Evolutionary conservation across 2,113 vertebrate species (phyloP).

Genomic region (human): DNA sequence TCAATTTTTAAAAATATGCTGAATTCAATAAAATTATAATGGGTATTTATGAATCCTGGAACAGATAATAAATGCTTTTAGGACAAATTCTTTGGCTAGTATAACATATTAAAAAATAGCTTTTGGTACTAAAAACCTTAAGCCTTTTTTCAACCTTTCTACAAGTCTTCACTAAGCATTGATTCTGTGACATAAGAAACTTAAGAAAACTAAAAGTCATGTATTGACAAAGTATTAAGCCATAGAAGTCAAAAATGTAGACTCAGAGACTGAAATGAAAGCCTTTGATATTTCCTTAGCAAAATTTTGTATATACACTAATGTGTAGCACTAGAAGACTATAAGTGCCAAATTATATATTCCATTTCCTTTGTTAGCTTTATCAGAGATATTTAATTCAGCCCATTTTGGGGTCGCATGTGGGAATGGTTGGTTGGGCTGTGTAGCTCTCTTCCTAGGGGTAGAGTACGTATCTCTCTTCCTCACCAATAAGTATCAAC

Average conservation of each 20-base stretch:
- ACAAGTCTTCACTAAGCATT: neutral
- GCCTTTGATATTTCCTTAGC: neutral
- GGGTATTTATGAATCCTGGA: slow-evolving; percentile 15
- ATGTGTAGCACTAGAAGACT: neutral
- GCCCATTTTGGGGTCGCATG: neutral
- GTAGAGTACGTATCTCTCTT: neutral
- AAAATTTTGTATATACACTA: neutral
- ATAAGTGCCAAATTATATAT: neutral
- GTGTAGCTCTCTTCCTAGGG: neutral
- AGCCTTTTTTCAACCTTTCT: neutral
- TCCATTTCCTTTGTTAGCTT: neutral
- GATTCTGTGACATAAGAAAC: neutral
- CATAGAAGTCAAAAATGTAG: neutral
- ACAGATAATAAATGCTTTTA: slow-evolving; percentile 27
- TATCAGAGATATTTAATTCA: neutral
- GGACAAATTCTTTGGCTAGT: neutral
- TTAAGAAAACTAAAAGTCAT: neutral
- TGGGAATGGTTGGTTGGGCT: neutral
- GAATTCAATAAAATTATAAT: slow-evolving; percentile 52
- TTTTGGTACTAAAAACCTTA: neutral
- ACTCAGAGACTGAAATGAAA: neutral
- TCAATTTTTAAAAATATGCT: slow-evolving; percentile 2
- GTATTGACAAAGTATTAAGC: neutral
- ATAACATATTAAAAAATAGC: neutral
- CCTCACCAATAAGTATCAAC: neutral